A percentile compares a stretch with the other conserved stretches of the same genome.
phyloP scores from a whole-genome alignment of 2,113 vertebrate genomes.

The Thryonomys swinderianus region DNA sequence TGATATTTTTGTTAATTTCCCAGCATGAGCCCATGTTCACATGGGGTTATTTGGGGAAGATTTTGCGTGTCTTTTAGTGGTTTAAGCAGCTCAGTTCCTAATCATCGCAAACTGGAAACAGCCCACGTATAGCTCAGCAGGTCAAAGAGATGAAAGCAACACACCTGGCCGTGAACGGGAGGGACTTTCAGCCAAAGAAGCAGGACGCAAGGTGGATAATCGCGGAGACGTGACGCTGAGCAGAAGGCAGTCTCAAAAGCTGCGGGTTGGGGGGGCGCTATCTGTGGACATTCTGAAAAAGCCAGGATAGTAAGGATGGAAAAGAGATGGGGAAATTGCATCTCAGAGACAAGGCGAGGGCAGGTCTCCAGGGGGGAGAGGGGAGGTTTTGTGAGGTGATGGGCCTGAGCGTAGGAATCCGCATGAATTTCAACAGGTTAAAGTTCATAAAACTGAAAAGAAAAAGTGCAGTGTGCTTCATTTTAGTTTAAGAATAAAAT shows the following conservation, averaged over 20 bases:
- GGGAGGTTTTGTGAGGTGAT: accelerated
- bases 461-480: neutral
- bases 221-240: neutral
- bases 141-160: neutral
- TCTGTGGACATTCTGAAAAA: neutral
- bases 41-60: neutral
- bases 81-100: neutral
- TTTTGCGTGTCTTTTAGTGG: neutral
- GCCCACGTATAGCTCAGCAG: neutral
- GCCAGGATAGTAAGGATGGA: accelerated
- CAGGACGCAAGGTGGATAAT: accelerated
- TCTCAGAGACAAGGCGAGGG: accelerated
- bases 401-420: accelerated
- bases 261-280: neutral
- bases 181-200: accelerated
- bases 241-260: neutral
- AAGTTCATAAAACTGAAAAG: neutral
- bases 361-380: neutral
- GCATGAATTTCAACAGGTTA: accelerated
- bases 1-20: neutral
- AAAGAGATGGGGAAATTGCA: neutral
- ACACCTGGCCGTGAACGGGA: accelerated
- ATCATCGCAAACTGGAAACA: neutral
- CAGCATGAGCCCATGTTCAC: neutral
- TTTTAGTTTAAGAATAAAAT: neutral